Conservation (phyloP, 2,113 vertebrate species). For the Cochlearius cochlearius region DNA sequence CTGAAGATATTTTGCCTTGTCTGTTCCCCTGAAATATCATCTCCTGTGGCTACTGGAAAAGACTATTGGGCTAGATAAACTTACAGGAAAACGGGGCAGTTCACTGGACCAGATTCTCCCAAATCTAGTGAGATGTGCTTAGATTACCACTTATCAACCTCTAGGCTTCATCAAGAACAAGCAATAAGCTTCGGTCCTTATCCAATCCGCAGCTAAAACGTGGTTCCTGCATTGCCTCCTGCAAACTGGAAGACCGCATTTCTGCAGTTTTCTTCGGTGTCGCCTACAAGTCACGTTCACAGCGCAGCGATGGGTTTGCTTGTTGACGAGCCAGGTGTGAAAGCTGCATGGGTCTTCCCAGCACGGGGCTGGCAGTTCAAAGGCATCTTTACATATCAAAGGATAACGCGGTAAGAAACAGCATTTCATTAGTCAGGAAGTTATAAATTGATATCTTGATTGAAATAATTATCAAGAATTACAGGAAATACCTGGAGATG, state of each 20-base stretch:
- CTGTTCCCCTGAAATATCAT: background rate
- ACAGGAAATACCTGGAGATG: constrained; percentile 45
- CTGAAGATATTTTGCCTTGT: background rate
- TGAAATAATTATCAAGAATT: constrained; percentile 61
- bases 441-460: constrained; percentile 55
- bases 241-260: rapidly evolving
- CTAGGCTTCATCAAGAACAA: background rate
- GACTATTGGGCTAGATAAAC: background rate
- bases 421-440: constrained; percentile 60
- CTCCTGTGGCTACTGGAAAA: background rate
- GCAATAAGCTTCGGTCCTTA: background rate
- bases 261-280: background rate
- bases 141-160: background rate
- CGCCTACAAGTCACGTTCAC: background rate
- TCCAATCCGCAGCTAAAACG: rapidly evolving
- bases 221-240: rapidly evolving
- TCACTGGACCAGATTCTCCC: background rate
- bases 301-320: background rate
- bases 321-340: constrained; percentile 15
- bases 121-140: rapidly evolving
- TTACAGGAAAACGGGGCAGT: background rate
- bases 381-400: constrained; percentile 48
- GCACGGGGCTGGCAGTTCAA: constrained; percentile 28
- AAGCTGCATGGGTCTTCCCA: background rate
- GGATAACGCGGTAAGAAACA: background rate